Conservation (phyloP, 2,888 invertebrate genomes). For the Sesamia inferens region DNA sequence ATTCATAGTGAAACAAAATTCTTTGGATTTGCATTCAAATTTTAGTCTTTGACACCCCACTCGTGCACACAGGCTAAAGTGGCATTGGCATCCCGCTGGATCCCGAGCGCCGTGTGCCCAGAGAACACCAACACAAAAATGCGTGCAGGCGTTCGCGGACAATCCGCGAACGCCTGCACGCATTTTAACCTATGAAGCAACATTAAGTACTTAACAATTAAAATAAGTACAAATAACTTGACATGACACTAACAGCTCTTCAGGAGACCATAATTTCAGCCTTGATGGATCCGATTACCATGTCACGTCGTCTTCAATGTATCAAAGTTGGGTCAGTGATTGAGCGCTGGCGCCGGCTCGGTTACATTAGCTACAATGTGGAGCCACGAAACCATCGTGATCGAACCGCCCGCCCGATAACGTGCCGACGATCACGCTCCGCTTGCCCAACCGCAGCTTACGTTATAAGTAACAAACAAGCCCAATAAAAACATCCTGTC, state of each 20-base stretch:
- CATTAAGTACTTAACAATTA: slow-evolving; percentile 19
- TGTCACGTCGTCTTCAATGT: slow-evolving; percentile 49
- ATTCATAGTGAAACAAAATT: too few species aligned
- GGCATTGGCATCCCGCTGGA: too few species aligned
- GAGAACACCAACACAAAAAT: too few species aligned
- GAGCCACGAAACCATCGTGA: slow-evolving; percentile 40
- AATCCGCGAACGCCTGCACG: too few species aligned
- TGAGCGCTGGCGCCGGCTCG: slow-evolving; percentile 19
- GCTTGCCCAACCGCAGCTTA: slow-evolving; percentile 50
- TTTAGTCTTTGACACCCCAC: too few species aligned
- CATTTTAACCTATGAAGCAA: too few species aligned
- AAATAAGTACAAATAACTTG: slow-evolving; percentile 19
- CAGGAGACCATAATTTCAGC: slow-evolving; percentile 36
- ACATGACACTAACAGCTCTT: slow-evolving; percentile 33
- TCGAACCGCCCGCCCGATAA: slow-evolving; percentile 39
- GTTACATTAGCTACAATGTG: slow-evolving; percentile 10
- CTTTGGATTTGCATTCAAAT: too few species aligned
- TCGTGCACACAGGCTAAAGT: too few species aligned
- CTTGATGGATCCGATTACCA: slow-evolving; percentile 45
- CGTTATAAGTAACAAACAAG: slow-evolving; percentile 38
- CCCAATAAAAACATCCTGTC: slow-evolving; percentile 61
- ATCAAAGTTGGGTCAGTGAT: slow-evolving; percentile 31
- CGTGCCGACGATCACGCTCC: slow-evolving; percentile 55
- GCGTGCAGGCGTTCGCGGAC: too few species aligned
- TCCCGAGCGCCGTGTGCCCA: too few species aligned